Evolutionary conservation across 1,140 invertebrate genomes (phyloP).

Genomic region (Liolophura sinensis): DNA sequence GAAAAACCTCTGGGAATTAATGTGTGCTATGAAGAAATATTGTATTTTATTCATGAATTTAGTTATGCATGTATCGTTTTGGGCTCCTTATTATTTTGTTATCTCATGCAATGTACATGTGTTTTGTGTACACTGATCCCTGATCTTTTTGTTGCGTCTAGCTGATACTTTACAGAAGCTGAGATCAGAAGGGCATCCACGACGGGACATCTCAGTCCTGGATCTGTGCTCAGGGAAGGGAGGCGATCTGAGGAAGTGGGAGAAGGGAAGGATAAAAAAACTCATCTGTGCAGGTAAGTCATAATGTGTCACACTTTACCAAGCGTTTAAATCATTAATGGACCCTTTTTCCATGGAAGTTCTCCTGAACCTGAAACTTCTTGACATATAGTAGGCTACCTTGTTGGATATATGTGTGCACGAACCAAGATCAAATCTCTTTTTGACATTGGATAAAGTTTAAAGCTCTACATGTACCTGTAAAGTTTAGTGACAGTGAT

Average conservation of each 20-base stretch:
- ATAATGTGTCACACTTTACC: background rate
- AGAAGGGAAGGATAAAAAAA: slow-evolving; percentile 78
- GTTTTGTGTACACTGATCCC: background rate
- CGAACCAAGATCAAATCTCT: too few relatives aligned
- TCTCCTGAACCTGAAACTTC: slow-evolving; percentile 7
- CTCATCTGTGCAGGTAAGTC: slow-evolving; percentile 78
- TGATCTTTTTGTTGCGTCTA: slow-evolving; percentile 19
- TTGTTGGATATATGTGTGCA: too few relatives aligned
- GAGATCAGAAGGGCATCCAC: slow-evolving; percentile 16
- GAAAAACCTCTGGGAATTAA: too few relatives aligned
- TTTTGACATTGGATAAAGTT: too few relatives aligned
- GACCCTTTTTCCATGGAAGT: too few relatives aligned
- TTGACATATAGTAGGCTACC: too few relatives aligned
- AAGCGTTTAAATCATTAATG: too few relatives aligned
- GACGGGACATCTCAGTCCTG: slow-evolving; percentile 57
- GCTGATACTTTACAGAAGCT: slow-evolving; percentile 42
- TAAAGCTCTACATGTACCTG: too few relatives aligned
- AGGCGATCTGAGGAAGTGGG: slow-evolving; percentile 95
- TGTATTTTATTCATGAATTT: too few relatives aligned
- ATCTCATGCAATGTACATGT: background rate
- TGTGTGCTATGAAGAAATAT: too few relatives aligned
- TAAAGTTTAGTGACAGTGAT: background rate
- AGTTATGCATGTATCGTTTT: too few relatives aligned
- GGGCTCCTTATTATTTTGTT: too few relatives aligned
- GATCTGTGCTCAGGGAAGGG: slow-evolving; percentile 87